These are phyloP conservation scores for Sphenodon punctatus DNA, from an alignment of 2,797 vertebrate genomes.

Conservation along the genomic window DNA sequence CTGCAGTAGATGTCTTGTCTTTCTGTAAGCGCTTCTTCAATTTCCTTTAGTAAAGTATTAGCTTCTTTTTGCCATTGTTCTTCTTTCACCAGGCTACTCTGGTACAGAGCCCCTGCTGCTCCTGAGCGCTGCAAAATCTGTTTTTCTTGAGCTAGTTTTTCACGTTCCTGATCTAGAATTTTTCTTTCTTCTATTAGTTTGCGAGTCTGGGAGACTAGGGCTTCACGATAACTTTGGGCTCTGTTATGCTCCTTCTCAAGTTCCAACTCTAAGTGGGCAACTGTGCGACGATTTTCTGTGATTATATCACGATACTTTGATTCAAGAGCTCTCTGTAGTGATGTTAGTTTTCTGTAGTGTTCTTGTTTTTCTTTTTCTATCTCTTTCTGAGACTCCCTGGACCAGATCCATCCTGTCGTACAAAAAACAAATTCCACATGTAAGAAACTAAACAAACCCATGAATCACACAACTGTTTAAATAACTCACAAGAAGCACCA, in stretches of 20 bases:
- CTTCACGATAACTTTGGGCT: constrained; percentile 87
- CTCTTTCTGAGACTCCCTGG: constrained; percentile 90
- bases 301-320: constrained; percentile 84
- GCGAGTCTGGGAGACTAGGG: constrained; percentile 88
- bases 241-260: constrained; percentile 92
- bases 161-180: constrained; percentile 83
- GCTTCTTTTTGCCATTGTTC: constrained; percentile 83
- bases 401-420: constrained; percentile 94
- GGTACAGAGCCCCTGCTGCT: constrained; percentile 74
- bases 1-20: constrained; percentile 93
- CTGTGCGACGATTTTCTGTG: constrained; percentile 81
- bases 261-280: constrained; percentile 87
- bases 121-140: constrained; percentile 76
- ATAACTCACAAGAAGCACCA: background rate
- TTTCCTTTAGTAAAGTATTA: constrained; percentile 78
- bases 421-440: constrained; percentile 6
- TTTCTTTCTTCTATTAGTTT: constrained; percentile 88
- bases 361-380: constrained; percentile 83
- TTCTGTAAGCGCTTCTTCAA: constrained; percentile 86
- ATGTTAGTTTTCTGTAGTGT: constrained; percentile 77
- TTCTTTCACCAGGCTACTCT: constrained; percentile 80
- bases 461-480: background rate
- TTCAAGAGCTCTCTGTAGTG: constrained; percentile 85
- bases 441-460: background rate
- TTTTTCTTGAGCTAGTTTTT: constrained; percentile 83